Evolutionary conservation across 2,113 vertebrate genomes (phyloP), one percentile per base, ranked within the genome.

Genomic region (Xiphophorus maculatus): DNA sequence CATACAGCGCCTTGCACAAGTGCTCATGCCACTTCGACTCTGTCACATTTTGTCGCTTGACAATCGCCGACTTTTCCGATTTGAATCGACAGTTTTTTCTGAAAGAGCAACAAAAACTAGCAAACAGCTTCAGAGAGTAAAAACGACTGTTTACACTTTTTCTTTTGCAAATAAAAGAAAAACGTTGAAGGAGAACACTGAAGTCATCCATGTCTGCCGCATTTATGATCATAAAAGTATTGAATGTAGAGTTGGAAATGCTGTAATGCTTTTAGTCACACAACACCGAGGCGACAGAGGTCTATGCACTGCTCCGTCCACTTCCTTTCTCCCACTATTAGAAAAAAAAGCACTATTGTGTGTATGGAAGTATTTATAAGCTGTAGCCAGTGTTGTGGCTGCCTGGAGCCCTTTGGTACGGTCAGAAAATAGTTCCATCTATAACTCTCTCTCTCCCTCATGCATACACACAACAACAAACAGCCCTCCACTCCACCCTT

Each of bases 311-410:
- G 51, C 69, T 73, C 61, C 69, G 63, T n/a, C 9, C 64, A 90
- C 89, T 91, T 90, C 87, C 88, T 79, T 80, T 89, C 67, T 84
- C 64, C 69, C 68, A 48, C 82, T 72, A 77, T 63, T 77, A 69
- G 63, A 66, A 71, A 74, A 71, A 76, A 76, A 65, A 62, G 65
- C 84, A 80, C 88, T 81, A 89, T 91, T 88, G 86, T 90, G 80
- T 54, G 60, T 85, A 69, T 87, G 80, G 84, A 91, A 88, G 87
- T 91, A 92, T 90, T 90, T 91, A 84, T 90, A 89, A 81, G 77
- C 73, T 69, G 77, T 17, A 64, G 73, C 69, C 40, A 44, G 35
- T 76, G 79, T 63, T 83, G 76, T n/a, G 44, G 68, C 80, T 79
- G 77, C 74, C 61, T 14, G 28, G 69, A 82, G 66, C 77, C 84